These are phyloP conservation scores for Harpegnathos saltator DNA, from an alignment of 1,140 invertebrate species.

Conservation along the genomic window DNA sequence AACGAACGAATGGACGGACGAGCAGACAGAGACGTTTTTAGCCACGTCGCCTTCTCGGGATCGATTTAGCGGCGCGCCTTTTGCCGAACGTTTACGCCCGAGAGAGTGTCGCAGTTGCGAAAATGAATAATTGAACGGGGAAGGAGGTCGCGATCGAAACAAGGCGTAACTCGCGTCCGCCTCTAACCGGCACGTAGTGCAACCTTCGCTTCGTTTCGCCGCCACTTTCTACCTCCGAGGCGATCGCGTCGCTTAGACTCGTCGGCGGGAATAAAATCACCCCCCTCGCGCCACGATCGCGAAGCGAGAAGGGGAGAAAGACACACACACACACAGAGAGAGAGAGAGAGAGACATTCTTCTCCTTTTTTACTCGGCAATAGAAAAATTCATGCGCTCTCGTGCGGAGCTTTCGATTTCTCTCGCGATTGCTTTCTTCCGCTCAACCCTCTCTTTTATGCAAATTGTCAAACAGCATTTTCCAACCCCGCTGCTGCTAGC, in stretches of 20 bases:
- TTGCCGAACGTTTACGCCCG: slow-evolving; percentile 22
- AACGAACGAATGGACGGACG: not conserved
- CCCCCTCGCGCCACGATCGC: not conserved
- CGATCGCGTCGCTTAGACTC: slow-evolving; percentile 56
- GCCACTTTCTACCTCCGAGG: slow-evolving; percentile 76
- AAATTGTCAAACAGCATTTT: slow-evolving; percentile 32
- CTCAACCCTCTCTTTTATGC: slow-evolving; percentile 2
- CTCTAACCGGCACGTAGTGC: slow-evolving; percentile 42
- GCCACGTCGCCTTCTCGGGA: not conserved
- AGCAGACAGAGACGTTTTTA: not conserved
- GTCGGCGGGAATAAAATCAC: slow-evolving; percentile 14
- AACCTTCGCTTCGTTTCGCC: slow-evolving; percentile 67
- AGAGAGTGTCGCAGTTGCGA: slow-evolving; percentile 50
- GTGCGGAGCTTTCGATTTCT: slow-evolving; percentile 16
- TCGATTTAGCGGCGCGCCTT: slow-evolving; percentile 37
- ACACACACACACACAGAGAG: no score
- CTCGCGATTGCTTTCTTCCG: not conserved
- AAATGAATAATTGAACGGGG: slow-evolving; percentile 53
- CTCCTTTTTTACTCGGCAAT: not conserved
- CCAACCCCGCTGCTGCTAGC: not conserved
- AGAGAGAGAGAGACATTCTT: no score
- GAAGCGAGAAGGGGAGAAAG: no score
- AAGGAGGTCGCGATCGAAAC: slow-evolving; percentile 57
- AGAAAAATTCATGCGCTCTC: not conserved
- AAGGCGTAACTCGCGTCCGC: slow-evolving; percentile 60